Percentiles rank a stretch among this genome's conserved stretches.
Conservation (phyloP, 2,113 vertebrate species). For the Narcine bancroftii region DNA sequence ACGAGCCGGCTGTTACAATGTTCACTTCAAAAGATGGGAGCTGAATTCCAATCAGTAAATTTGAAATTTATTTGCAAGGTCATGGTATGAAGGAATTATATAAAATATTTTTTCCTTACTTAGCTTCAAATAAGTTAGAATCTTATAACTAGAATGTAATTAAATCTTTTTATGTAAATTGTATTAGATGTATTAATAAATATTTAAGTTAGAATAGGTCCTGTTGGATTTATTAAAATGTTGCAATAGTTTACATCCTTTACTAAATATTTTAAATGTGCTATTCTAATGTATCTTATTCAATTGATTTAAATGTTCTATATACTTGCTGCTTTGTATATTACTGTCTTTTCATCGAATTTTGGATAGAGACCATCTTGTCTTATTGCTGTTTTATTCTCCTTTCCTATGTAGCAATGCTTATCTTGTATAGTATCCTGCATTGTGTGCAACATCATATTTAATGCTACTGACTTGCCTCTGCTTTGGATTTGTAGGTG, state of each 20-base stretch:
- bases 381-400: not conserved
- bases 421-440: not conserved
- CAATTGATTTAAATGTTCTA: too few species aligned
- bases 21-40: not conserved
- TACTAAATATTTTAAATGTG: not conserved
- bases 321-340: not conserved
- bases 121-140: constrained; percentile 12
- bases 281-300: not conserved
- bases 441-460: not conserved
- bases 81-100: not conserved
- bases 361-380: not conserved
- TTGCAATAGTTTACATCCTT: not conserved
- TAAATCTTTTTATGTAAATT: constrained; percentile 28
- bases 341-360: not conserved
- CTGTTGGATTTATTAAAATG: not conserved
- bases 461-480: not conserved
- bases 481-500: too few species aligned
- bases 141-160: constrained; percentile 21
- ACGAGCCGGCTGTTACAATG: not conserved
- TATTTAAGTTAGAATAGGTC: constrained; percentile 33
- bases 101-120: not conserved
- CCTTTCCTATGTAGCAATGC: not conserved
- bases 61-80: not conserved
- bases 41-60: not conserved
- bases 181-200: constrained; percentile 32